Base-by-base conservation (phyloP, 2,113 vertebrate species). In the Oryzias curvinotus region DNA sequence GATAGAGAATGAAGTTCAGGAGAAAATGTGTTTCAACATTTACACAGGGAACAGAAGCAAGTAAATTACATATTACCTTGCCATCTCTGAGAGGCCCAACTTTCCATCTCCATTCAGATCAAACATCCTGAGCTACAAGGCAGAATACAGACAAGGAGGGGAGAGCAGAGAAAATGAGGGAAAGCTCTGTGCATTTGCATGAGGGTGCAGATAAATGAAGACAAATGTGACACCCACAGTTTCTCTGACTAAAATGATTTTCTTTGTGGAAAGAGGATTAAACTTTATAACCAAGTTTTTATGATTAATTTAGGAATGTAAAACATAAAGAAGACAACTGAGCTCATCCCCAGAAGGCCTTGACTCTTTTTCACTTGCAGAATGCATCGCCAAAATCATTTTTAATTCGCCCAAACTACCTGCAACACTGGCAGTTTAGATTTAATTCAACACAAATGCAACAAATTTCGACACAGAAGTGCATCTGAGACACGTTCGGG, bases 101-200 rank as follows among this genome's bases (percentile, higher is more conserved):
- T 99, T 98, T 64, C 97, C 97, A 7, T 99, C 97, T 5, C 96
- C 95, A 0, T 99, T 99, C 87, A 95, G 89, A 90, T 99, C 97
- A 50, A 99, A 99, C 94, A 98, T 98, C 69, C 90, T 93, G 55
- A 99, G 93, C 96, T 99, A 88, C 72, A 64, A 78, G 75, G 42
- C 14, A 67, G 52, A 68, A 44, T 63, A 68, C 58, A 77, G 52
- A 57, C 7, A 47, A 36, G 8, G 43, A 53, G 58, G 47, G 28
- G 25, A 64, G 18, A 68, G 44, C 59, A 19, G 46, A 66, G 15
- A 50, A 51, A 59, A 16, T 43, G 18, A 71, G 67, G 61, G 0
- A 4, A 47, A 47, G 17, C 12, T 4, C 12, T n/a, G 18, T 23
- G 19, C 15, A 46, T 66, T 50, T 68, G 46, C 62, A 68, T 28